A percentile compares a stretch with the other conserved stretches of the same genome.
Evolutionary conservation across 1,140 invertebrate genomes (phyloP).

Genomic region (Saccostrea glomerata): DNA sequence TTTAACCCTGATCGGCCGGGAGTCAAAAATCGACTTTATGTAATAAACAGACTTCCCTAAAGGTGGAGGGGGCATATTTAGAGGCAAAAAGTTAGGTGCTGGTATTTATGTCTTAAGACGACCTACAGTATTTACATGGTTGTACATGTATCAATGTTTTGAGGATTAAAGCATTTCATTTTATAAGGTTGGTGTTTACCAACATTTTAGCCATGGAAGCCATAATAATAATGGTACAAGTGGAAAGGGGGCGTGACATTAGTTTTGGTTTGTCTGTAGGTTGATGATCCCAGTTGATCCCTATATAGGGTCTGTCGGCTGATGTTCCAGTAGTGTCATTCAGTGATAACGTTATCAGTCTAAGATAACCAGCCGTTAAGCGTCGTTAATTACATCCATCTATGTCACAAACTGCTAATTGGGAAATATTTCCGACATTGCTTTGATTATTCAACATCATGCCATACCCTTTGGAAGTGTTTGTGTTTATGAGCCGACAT

Average conservation of each 20-base stretch:
- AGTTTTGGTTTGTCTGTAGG: background rate
- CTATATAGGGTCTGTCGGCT: background rate
- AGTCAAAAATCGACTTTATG: no score
- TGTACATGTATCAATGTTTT: no score
- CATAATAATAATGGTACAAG: background rate
- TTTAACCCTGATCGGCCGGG: no score
- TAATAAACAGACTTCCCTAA: no score
- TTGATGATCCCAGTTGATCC: background rate
- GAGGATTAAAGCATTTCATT: no score
- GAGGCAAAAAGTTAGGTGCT: no score
- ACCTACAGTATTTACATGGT: no score
- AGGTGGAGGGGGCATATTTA: no score
- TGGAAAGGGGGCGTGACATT: background rate
- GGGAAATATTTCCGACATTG: background rate
- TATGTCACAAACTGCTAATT: constrained; percentile 12
- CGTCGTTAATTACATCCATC: background rate
- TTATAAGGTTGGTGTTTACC: no score
- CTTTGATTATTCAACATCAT: background rate
- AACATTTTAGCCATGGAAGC: no score
- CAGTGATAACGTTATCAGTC: background rate
- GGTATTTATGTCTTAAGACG: no score
- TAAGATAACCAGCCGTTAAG: background rate
- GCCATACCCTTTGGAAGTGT: background rate
- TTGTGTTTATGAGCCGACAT: background rate
- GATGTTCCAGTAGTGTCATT: background rate